phyloP scores from a whole-genome alignment of 2,888 invertebrate genomes.

The Lymantria dispar region DNA sequence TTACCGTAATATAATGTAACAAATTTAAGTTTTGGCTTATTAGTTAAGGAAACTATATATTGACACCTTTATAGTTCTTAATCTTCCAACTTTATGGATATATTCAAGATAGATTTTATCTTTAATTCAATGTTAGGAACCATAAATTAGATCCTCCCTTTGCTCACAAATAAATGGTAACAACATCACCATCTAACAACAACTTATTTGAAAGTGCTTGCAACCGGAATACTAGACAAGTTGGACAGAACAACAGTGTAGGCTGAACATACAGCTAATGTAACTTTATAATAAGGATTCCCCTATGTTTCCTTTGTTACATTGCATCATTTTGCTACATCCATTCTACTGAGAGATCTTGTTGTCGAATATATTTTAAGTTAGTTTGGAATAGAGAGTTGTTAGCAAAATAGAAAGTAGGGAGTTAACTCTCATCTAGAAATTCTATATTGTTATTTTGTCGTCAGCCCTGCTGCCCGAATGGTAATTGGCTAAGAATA shows the following conservation, averaged over 20 bases:
- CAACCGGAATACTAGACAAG: conserved; percentile 61
- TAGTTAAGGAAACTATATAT: no score
- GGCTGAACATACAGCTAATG: conserved; percentile 55
- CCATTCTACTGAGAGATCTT: conserved; percentile 59
- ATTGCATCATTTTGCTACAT: conserved; percentile 70
- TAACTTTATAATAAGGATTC: conserved; percentile 72
- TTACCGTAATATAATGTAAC: no score
- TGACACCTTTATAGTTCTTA: no score
- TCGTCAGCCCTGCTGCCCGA: no score
- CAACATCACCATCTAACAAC: conserved; percentile 8
- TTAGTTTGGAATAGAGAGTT: conserved; percentile 25
- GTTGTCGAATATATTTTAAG: conserved; percentile 48
- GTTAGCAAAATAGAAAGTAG: no score
- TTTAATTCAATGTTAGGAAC: background rate
- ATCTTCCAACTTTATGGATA: no score
- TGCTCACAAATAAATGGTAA: conserved; percentile 5
- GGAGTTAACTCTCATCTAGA: no score
- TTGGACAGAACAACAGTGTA: conserved; percentile 42
- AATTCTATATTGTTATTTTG: no score
- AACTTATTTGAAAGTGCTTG: conserved; percentile 33
- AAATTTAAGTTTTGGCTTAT: no score
- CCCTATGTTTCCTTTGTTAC: conserved; percentile 45
- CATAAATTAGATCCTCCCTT: background rate
- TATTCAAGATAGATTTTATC: no score
- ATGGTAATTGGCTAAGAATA: no score